These are phyloP conservation scores for Hippocampus guttulatus DNA, from an alignment of 2,113 vertebrate species.

Conservation along the genomic window DNA sequence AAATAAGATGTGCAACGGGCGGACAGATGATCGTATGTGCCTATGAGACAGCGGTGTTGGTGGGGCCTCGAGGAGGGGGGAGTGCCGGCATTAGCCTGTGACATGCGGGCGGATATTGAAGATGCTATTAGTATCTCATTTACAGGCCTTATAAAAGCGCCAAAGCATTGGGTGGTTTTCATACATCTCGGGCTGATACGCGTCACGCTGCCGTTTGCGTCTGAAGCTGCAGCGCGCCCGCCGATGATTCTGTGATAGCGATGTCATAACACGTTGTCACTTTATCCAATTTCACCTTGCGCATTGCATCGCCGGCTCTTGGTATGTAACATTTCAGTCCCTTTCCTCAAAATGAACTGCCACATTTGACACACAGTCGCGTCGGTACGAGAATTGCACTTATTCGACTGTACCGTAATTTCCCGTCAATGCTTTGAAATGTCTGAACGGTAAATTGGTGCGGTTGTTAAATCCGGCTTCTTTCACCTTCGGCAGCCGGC, in stretches of 20 bases:
- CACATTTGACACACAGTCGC: neutral
- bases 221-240: slow-evolving; percentile 36
- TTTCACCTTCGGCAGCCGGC: no score
- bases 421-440: no score
- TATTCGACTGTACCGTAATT: no score
- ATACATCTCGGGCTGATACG: slow-evolving; percentile 50
- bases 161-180: slow-evolving; percentile 46
- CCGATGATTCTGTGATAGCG: slow-evolving; percentile 35
- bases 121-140: slow-evolving; percentile 64
- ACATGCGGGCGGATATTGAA: slow-evolving; percentile 52
- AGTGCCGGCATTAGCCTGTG: slow-evolving; percentile 38
- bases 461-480: no score
- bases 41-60: neutral
- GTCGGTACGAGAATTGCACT: no score
- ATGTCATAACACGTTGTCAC: slow-evolving; percentile 31
- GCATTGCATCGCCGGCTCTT: neutral
- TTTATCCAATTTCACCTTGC: slow-evolving; percentile 45
- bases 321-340: neutral
- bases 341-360: neutral
- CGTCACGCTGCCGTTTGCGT: slow-evolving; percentile 43
- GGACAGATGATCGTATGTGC: slow-evolving; percentile 11
- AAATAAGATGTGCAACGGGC: slow-evolving; percentile 15
- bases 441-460: no score
- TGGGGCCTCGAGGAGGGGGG: neutral
- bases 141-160: slow-evolving; percentile 59